phyloP scores from a whole-genome alignment of 2,797 vertebrate species.

The Spheniscus humboldti region DNA sequence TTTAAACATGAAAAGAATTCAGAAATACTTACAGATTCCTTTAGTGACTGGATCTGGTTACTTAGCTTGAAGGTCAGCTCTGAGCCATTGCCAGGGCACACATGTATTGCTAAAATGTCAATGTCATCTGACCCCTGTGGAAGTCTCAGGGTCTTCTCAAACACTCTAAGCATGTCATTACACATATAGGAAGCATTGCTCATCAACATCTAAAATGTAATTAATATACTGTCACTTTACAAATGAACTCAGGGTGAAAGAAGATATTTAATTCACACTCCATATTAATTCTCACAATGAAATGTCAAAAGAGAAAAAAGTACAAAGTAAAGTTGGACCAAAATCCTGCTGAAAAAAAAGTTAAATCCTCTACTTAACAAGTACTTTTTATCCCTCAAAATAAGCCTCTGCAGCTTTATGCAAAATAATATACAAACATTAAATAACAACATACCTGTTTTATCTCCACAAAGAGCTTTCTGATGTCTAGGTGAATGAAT shows the following conservation, averaged over 20 bases:
- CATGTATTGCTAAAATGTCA: background rate
- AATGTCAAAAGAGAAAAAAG: background rate
- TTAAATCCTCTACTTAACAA: background rate
- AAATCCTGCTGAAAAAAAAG: background rate
- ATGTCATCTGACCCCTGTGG: background rate
- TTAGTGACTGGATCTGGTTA: background rate
- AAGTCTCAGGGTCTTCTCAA: background rate
- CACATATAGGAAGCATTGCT: background rate
- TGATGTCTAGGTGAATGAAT: background rate
- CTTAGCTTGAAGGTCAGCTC: background rate
- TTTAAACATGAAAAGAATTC: background rate
- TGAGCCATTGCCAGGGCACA: background rate
- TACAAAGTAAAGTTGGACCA: background rate
- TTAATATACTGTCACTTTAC: background rate
- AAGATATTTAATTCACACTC: background rate
- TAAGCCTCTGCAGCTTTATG: background rate
- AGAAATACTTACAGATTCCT: constrained; percentile 52
- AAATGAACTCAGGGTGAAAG: background rate
- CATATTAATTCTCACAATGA: background rate
- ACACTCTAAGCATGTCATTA: background rate
- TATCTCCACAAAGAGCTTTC: constrained; percentile 25
- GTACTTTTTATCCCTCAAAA: background rate
- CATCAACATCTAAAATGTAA: constrained; percentile 42
- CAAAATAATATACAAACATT: background rate
- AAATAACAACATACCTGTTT: constrained; percentile 42